phyloP scores from a whole-genome alignment of 2,797 vertebrate genomes.

The Astyanax mexicanus region DNA sequence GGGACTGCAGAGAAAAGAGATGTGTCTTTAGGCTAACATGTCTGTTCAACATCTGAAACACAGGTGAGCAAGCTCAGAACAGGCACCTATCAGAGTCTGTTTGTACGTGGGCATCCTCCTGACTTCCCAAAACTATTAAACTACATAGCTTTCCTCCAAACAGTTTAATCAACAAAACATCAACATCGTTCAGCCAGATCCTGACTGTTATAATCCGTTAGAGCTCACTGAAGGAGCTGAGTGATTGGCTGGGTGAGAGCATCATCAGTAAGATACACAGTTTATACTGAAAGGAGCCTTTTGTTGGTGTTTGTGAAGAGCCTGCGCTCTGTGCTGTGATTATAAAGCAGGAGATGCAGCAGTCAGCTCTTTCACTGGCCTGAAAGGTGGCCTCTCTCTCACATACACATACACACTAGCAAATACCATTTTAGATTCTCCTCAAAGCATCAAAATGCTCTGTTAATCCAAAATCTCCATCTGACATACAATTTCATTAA shows the following conservation, averaged over 20 bases:
- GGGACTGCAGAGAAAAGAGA: neutral
- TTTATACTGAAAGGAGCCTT: constrained; percentile 46
- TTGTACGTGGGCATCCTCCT: neutral
- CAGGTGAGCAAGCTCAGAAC: neutral
- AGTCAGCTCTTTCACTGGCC: constrained; percentile 39
- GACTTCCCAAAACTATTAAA: constrained; percentile 26
- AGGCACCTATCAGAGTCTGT: neutral
- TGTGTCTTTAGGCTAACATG: neutral
- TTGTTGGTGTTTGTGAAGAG: constrained; percentile 43
- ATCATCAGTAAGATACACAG: constrained; percentile 38
- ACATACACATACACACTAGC: neutral
- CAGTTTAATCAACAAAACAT: neutral
- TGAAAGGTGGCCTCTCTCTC: constrained; percentile 24
- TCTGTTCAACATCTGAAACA: neutral
- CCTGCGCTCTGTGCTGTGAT: constrained; percentile 47
- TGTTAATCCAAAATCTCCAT: neutral
- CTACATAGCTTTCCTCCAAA: neutral
- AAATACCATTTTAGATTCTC: neutral
- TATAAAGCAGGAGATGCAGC: constrained; percentile 49
- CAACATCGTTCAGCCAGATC: neutral
- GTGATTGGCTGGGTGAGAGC: neutral
- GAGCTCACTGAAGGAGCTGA: neutral
- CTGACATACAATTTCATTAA: neutral
- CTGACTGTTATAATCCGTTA: neutral
- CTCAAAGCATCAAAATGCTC: neutral